Evolutionary conservation across 1,140 invertebrate genomes (phyloP), one percentile per base, ranked within the genome.

Genomic region (Maniola jurtina): DNA sequence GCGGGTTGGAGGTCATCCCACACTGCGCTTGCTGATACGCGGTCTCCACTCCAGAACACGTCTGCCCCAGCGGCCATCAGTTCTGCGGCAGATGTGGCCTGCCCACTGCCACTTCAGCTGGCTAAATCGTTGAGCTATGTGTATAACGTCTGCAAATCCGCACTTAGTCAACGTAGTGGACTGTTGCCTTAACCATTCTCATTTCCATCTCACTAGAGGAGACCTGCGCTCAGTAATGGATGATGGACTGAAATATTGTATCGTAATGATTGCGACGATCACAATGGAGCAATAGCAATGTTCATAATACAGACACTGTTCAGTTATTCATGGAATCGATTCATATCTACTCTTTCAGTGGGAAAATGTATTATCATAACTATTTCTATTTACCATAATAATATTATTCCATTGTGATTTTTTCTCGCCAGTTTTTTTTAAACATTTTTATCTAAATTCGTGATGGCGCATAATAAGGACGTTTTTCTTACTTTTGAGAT

Each of bases 311-410:
- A n/a, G 9, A 11, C 42, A 45, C 42, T 77, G 71, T 81, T 84
- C 76, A 80, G 76, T 84, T 84, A 83, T 84, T 84, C 82, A 83
- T 83, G 68, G 73, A 81, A 76, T 75, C 66, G 71, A 76, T 75
- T 58, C 63, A 67, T 74, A 77, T 81, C 80, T 71, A 61, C 64
- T 69, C 73, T 70, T 62, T 68, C 33, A 61, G 61, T 61, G 42
- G 61, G 42, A 61, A 68, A 63, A 67, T 71, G 61, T 56, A 70
- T 70, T 68, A 68, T 25, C 65, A 68, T 62, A 68, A 68, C 60
- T 68, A 62, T 62, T 64, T 57, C 14, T 14, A 10, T 61, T 50
- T 47, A 36, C 45, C 47, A 33, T 45, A 45, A 45, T 45, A 45
- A 45, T 45, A 6, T 38, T 6, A 50, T 61, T 45, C 54, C 15